Evolutionary conservation across 2,888 invertebrate genomes (phyloP), one percentile per base, ranked within the genome.

Genomic region (Bugula neritina): DNA sequence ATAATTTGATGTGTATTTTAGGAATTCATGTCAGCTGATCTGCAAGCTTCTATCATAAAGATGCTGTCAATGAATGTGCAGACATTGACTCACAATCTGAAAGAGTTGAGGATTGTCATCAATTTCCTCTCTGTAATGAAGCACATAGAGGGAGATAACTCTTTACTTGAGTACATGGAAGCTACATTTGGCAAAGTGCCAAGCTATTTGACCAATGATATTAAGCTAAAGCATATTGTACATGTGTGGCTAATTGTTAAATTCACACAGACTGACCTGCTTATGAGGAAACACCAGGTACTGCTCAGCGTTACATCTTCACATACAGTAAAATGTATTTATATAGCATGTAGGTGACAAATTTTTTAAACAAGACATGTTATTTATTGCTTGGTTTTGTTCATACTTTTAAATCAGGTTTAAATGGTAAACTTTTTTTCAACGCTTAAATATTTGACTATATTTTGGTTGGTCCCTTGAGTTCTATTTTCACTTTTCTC

Each of bases 171-270:
- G 63, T 63, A 63, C 63, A 63, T 63, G 63, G 31, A 63, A 10
- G 31, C 63, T 10, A 63, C 63, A 10, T 63, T 63, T 63, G 63
- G 63, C 2, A 63, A 31, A 31, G 63, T 31, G 63, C 63, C 63
- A 34, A 31, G 31, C 31, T 63, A 63, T n/a, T 31, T 63, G 13
- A 31, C 63, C 21, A 63, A 63, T 13, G 31, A 63, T 31, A n/a
- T 63, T 2, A 25, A 63, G n/a, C 74, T 78, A 71, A 76, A 74
- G 54, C 78, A 80, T 74, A 74, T 74, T 17, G 73, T 77, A 71
- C 73, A 77, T 17, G 74, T 79, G 63, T 79, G 79, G 80, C 69
- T 79, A 58, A 73, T 78, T 1, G 73, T 79, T 34, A 75, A 77
- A 3, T 74, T 75, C 34, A 74, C 75, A 69, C 74, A 77, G 69